Percentiles rank a stretch among this genome's conserved stretches.
These are phyloP conservation scores for Ptychoptera contaminata DNA, from an alignment of 2,888 invertebrate genomes.

Conservation along the genomic window DNA sequence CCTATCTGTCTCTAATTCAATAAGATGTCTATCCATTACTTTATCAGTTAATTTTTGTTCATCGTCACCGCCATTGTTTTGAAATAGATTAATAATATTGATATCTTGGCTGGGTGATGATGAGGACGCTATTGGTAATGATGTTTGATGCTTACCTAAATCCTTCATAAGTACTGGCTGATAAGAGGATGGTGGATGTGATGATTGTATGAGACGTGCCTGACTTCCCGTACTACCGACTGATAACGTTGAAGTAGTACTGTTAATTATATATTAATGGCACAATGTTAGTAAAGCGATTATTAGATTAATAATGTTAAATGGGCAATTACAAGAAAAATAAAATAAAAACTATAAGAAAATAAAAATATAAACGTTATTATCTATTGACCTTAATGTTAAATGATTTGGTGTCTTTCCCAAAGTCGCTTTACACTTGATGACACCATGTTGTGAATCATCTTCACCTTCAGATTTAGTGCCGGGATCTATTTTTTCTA, in stretches of 20 bases:
- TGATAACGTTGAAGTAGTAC: conserved; percentile 85
- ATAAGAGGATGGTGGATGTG: conserved; percentile 83
- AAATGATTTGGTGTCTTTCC: conserved; percentile 88
- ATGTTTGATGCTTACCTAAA: conserved; percentile 53
- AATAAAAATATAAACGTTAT: background rate
- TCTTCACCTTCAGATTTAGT: conserved; percentile 79
- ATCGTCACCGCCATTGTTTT: conserved; percentile 19
- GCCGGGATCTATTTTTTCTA: conserved; percentile 49
- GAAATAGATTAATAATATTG: conserved; percentile 28
- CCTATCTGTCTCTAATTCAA: conserved; percentile 28
- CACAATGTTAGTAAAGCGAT: background rate
- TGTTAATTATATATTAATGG: conserved; percentile 28
- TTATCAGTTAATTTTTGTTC: conserved; percentile 23
- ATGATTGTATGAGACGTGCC: conserved; percentile 84
- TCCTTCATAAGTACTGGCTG: conserved; percentile 79
- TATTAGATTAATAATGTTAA: background rate
- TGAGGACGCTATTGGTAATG: conserved; percentile 15
- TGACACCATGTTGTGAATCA: conserved; percentile 51
- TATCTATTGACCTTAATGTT: conserved; percentile 50
- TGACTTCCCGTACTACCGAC: conserved; percentile 88
- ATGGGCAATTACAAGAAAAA: background rate
- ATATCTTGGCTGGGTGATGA: conserved; percentile 28
- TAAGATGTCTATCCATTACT: conserved; percentile 30
- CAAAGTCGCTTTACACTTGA: conserved; percentile 48
- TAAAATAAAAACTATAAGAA: background rate